A percentile compares a stretch with the other conserved stretches of the same genome.
Conservation (phyloP, 2,113 vertebrate genomes). For the Corythornis vintsioides region DNA sequence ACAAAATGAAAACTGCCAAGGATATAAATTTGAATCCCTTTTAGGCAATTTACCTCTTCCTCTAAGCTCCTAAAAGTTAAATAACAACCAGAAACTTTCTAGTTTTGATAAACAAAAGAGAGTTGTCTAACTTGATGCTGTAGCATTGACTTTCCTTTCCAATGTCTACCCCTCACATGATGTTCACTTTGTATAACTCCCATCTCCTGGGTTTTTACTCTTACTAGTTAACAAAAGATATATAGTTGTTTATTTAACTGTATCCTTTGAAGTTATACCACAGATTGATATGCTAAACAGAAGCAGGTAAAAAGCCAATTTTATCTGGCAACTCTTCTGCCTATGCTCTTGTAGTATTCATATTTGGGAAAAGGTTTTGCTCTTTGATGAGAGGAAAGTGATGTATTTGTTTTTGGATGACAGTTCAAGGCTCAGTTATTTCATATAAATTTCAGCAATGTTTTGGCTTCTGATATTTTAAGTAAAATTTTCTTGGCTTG, state of each 20-base stretch:
- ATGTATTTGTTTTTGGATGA: conserved; percentile 43
- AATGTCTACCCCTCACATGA: neutral
- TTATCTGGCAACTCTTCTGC: neutral
- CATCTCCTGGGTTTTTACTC: neutral
- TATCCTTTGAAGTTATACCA: neutral
- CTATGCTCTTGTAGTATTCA: neutral
- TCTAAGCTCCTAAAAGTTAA: neutral
- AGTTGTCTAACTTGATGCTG: neutral
- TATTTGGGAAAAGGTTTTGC: neutral
- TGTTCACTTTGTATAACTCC: neutral
- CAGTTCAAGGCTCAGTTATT: conserved; percentile 34
- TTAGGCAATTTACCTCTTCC: neutral
- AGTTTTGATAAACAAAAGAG: neutral
- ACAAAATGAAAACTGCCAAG: neutral
- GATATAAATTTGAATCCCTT: neutral
- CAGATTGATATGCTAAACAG: neutral
- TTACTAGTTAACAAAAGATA: neutral
- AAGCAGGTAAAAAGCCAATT: neutral
- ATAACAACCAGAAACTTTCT: neutral
- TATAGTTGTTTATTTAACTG: neutral
- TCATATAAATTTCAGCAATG: conserved; percentile 42
- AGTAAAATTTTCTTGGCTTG: conserved; percentile 38
- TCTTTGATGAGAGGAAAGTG: conserved; percentile 37
- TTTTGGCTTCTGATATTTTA: conserved; percentile 48
- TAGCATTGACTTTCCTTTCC: neutral